Evolutionary conservation across 2,797 vertebrate genomes (phyloP).

Genomic region (Triplophysa yarkandensis): DNA sequence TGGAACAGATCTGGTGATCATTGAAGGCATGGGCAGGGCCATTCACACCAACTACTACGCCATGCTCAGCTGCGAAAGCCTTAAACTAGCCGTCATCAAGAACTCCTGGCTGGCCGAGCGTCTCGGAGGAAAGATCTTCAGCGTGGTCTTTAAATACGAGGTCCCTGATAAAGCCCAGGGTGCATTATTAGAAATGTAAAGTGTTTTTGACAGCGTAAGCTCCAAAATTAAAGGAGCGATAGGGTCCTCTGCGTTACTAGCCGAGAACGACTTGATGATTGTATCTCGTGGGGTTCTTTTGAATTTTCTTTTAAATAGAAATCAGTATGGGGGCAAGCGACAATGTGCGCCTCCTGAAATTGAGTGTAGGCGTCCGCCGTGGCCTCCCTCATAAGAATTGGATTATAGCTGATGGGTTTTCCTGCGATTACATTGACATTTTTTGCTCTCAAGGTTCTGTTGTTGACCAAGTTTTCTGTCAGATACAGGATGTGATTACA

Average conservation of each 20-base stretch:
- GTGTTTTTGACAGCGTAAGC: not conserved
- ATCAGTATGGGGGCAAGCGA: not conserved
- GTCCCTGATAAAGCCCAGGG: slow-evolving; percentile 74
- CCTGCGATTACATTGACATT: slow-evolving; percentile 21
- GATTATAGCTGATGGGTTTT: slow-evolving; percentile 3
- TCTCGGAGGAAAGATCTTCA: slow-evolving; percentile 94
- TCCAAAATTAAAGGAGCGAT: not conserved
- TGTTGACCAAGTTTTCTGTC: not conserved
- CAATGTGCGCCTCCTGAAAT: slow-evolving; percentile 39
- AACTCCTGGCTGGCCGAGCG: slow-evolving; percentile 96
- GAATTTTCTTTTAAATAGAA: not conserved
- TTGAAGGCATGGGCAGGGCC: slow-evolving; percentile 97
- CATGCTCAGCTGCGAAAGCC: slow-evolving; percentile 88
- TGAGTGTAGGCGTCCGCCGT: slow-evolving; percentile 45
- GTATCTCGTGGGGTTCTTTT: slow-evolving; percentile 18
- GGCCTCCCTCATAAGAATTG: slow-evolving; percentile 9
- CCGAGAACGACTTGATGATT: slow-evolving; percentile 48
- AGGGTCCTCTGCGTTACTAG: slow-evolving; percentile 21
- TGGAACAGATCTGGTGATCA: slow-evolving; percentile 90
- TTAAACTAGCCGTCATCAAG: slow-evolving; percentile 96
- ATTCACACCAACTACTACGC: slow-evolving; percentile 98
- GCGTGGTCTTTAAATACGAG: slow-evolving; percentile 98
- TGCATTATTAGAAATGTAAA: slow-evolving; percentile 14
- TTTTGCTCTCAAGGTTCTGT: slow-evolving; percentile 26
- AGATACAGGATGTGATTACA: slow-evolving; percentile 28